Conservation (phyloP, 2,113 vertebrate species). For the Lagopus leucura region DNA sequence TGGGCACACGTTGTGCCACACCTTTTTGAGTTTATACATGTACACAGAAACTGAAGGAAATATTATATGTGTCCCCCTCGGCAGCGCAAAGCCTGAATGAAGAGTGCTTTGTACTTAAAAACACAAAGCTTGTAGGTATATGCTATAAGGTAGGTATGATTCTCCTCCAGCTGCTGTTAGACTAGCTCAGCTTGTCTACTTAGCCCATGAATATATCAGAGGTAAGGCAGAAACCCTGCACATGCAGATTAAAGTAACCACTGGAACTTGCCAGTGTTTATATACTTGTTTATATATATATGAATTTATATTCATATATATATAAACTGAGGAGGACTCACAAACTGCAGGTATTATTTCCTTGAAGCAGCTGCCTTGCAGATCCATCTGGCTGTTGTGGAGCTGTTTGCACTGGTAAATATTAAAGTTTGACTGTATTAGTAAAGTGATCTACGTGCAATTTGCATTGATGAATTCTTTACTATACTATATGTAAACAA, state of each 20-base stretch:
- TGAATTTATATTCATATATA: not conserved
- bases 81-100: not conserved
- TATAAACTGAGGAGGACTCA: not conserved
- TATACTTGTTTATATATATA: too few relatives aligned
- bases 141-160: not conserved
- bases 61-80: too few relatives aligned
- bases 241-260: not conserved
- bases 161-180: not conserved
- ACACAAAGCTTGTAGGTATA: too few relatives aligned
- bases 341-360: not conserved
- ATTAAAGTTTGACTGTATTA: slow-evolving; percentile 36
- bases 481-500: slow-evolving; percentile 13
- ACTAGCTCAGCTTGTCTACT: not conserved
- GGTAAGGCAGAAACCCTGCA: not conserved
- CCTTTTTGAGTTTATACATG: not conserved
- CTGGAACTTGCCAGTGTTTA: not conserved
- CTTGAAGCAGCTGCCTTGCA: slow-evolving; percentile 4
- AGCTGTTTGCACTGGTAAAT: slow-evolving; percentile 28
- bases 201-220: not conserved
- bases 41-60: not conserved
- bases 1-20: fast-evolving
- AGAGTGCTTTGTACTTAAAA: not conserved
- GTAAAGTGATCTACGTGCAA: not conserved
- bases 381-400: slow-evolving; percentile 7
- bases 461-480: not conserved